Evolutionary conservation across 1,140 invertebrate genomes (phyloP), one percentile per base, ranked within the genome.

Genomic region (Trichomalopsis sarcophagae): DNA sequence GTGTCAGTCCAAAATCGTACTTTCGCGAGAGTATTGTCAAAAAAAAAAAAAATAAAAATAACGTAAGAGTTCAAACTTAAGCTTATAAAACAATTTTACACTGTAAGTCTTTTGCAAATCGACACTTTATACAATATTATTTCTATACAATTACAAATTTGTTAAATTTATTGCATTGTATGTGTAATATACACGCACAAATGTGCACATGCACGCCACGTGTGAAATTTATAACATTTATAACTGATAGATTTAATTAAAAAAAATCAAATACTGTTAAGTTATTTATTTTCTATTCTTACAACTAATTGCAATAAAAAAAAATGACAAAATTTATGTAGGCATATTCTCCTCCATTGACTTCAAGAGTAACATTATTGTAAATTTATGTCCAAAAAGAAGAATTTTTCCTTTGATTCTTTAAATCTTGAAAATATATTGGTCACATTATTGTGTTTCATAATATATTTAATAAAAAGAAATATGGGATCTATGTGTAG

Each of bases 251-350:
- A 81, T 76, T 75, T 68, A 71, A 69, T 85, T 85, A 55, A 50
- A 40, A 82, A 84, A 81, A 80, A 9, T 47, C n/a, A 66, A 62
- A 77, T 77, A 79, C 71, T 33, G n/a, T 76, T 81, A 81, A 84
- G 50, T 81, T 85, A 81, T 85, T 85, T 85, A 85, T 81, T 79
- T 78, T 84, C 44, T 79, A 79, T 62, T 84, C 44, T 44, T 81
- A 76, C 23, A 74, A 75, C 75, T 74, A 80, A 74, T 44, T 80
- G 47, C 27, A 79, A 84, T 79, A 66, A 23, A 21, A 74, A 71
- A 30, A n/a, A 62, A 62, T n/a, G 21, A n/a, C 47, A 50, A 17
- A n/a, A 21, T 62, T 62, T 62, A 62, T n/a, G 55, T n/a, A 62
- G 55, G n/a, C 36, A 21, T 17, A 17, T 62, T 62, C 4, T 17